These are phyloP conservation scores for Taurulus bubalis DNA, from an alignment of 2,113 vertebrate species.

Conservation along the genomic window DNA sequence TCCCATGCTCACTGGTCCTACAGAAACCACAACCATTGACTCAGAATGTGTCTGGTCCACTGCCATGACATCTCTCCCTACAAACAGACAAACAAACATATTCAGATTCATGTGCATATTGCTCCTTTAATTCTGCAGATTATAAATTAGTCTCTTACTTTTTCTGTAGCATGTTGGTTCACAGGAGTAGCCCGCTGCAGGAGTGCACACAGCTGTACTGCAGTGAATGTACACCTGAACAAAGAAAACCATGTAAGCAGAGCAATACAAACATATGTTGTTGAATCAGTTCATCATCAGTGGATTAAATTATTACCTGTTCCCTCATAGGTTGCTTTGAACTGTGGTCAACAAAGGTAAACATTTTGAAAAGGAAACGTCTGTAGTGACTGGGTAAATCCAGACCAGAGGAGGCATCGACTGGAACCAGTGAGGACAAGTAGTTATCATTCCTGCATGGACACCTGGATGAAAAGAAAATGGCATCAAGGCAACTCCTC, in stretches of 20 bases:
- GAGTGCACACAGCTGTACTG: constrained; percentile 61
- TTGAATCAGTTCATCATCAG: neutral
- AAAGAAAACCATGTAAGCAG: constrained; percentile 15
- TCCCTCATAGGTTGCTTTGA: constrained; percentile 17
- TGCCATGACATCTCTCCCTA: constrained; percentile 21
- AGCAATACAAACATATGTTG: neutral
- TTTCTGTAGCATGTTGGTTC: constrained; percentile 53
- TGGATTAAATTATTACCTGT: constrained; percentile 37
- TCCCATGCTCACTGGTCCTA: constrained; percentile 53
- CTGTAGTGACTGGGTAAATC: constrained; percentile 45
- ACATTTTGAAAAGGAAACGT: constrained; percentile 72
- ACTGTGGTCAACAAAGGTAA: constrained; percentile 55
- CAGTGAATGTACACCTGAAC: constrained; percentile 74
- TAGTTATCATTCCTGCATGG: constrained; percentile 61
- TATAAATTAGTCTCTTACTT: constrained; percentile 52
- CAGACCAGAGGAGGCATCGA: constrained; percentile 11
- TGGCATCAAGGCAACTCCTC: neutral
- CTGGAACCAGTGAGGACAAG: constrained; percentile 53
- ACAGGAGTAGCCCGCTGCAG: constrained; percentile 29
- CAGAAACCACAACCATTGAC: constrained; percentile 51
- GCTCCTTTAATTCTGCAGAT: neutral
- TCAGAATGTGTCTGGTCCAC: neutral
- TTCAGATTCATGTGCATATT: no score
- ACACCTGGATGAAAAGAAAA: constrained; percentile 54
- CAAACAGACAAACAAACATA: no score